Evolutionary conservation across 2,797 vertebrate genomes (phyloP).

Genomic region (Hydrophis major): DNA sequence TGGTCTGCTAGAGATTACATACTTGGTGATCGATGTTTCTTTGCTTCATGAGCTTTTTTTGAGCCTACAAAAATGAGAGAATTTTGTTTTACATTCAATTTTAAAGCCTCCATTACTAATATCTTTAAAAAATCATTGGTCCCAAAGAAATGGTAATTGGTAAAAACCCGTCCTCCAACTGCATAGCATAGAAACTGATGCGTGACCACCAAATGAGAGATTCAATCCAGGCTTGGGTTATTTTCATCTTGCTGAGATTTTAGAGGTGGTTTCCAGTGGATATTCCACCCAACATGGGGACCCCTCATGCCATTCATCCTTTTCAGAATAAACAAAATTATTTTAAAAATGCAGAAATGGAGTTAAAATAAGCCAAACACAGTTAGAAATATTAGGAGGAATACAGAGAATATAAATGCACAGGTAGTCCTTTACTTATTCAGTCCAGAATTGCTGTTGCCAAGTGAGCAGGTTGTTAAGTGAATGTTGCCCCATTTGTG

Average conservation of each 20-base stretch:
- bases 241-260: neutral
- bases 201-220: neutral
- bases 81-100: neutral
- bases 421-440: too few relatives aligned
- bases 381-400: too few relatives aligned
- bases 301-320: too few relatives aligned
- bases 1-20: neutral
- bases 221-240: neutral
- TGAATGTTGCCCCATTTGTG: too few relatives aligned
- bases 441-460: too few relatives aligned
- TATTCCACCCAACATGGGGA: neutral
- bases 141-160: neutral
- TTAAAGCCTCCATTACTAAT: neutral
- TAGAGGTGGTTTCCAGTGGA: neutral
- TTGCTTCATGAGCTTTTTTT: neutral
- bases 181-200: neutral
- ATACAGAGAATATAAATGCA: too few relatives aligned
- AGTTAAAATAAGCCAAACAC: too few relatives aligned
- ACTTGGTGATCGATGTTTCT: neutral
- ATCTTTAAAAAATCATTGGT: neutral
- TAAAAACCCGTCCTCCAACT: neutral
- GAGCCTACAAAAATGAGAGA: neutral
- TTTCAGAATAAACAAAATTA: too few relatives aligned
- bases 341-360: too few relatives aligned
- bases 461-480: too few relatives aligned